Percentiles rank a stretch among this genome's conserved stretches.
These are phyloP conservation scores for Knipowitschia caucasica DNA, from an alignment of 2,797 vertebrate species.

Conservation along the genomic window DNA sequence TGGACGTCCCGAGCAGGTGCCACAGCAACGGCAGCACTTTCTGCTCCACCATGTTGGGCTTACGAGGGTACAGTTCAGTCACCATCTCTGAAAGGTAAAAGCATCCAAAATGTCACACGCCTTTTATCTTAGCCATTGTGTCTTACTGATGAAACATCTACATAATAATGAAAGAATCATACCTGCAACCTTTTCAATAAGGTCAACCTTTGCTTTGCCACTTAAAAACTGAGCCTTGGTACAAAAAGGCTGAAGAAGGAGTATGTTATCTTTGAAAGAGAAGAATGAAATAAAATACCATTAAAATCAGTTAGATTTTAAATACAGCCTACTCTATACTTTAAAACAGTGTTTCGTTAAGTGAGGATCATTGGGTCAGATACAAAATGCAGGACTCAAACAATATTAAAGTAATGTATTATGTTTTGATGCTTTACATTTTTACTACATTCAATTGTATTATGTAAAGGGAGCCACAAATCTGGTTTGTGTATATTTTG, in stretches of 20 bases:
- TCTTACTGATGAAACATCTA: background rate
- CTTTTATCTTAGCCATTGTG: background rate
- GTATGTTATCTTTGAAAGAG: conserved; percentile 81
- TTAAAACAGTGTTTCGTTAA: no score
- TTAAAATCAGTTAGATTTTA: background rate
- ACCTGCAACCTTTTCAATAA: conserved; percentile 92
- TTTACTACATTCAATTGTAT: no score
- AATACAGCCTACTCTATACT: no score
- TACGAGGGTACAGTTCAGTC: conserved; percentile 83
- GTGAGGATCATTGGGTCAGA: no score
- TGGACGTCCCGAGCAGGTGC: conserved; percentile 85
- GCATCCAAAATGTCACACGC: background rate
- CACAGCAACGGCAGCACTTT: conserved; percentile 86
- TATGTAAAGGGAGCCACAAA: no score
- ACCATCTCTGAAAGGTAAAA: conserved; percentile 78
- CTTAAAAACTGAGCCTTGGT: conserved; percentile 91
- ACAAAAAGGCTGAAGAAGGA: conserved; percentile 92
- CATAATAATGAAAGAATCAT: conserved; percentile 25
- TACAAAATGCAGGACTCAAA: no score
- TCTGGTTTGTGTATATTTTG: no score
- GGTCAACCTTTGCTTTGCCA: conserved; percentile 91
- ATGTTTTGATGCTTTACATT: no score
- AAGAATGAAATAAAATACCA: conserved; percentile 21
- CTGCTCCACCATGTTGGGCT: conserved; percentile 85
- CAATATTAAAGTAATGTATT: no score